Percentiles rank a stretch among this genome's conserved stretches.
Evolutionary conservation across 2,888 invertebrate genomes (phyloP).

Genomic region (Mechanitis messenoides): DNA sequence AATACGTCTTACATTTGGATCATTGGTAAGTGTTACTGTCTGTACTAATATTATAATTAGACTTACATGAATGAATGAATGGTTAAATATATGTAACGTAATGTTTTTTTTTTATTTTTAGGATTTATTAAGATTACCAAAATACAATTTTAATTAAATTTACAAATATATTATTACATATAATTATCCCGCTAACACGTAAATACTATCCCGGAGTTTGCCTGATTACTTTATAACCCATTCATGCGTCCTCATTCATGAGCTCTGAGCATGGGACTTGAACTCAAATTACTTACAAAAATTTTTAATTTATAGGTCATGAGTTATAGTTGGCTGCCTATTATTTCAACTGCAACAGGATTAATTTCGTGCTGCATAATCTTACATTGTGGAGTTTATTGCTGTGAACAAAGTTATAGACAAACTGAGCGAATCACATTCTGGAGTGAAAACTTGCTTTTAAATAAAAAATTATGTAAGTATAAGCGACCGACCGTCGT

Average conservation of each 20-base stretch:
- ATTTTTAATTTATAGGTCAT: background rate
- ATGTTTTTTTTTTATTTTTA: too few species aligned
- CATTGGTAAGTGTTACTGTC: constrained; percentile 20
- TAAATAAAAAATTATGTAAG: constrained; percentile 23
- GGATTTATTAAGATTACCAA: too few species aligned
- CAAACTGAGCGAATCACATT: constrained; percentile 18
- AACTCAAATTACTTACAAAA: too few species aligned
- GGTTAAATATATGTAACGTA: too few species aligned
- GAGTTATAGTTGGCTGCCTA: constrained; percentile 7
- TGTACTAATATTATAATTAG: background rate
- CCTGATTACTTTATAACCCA: too few species aligned
- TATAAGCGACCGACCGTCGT: background rate
- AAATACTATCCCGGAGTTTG: too few species aligned
- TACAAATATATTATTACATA: too few species aligned
- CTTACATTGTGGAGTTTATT: constrained; percentile 14
- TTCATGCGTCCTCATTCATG: too few species aligned
- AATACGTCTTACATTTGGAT: constrained; percentile 25
- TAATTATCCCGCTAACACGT: too few species aligned
- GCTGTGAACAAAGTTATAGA: constrained; percentile 23
- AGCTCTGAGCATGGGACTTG: too few species aligned
- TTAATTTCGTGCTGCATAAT: constrained; percentile 3
- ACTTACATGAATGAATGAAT: background rate
- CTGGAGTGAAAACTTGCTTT: constrained; percentile 18
- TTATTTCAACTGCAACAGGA: constrained; percentile 17
- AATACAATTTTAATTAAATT: too few species aligned